A percentile compares a stretch with the other conserved stretches of the same genome.
Conservation (phyloP, 2,113 vertebrate species). For the Edolisoma coerulescens region DNA sequence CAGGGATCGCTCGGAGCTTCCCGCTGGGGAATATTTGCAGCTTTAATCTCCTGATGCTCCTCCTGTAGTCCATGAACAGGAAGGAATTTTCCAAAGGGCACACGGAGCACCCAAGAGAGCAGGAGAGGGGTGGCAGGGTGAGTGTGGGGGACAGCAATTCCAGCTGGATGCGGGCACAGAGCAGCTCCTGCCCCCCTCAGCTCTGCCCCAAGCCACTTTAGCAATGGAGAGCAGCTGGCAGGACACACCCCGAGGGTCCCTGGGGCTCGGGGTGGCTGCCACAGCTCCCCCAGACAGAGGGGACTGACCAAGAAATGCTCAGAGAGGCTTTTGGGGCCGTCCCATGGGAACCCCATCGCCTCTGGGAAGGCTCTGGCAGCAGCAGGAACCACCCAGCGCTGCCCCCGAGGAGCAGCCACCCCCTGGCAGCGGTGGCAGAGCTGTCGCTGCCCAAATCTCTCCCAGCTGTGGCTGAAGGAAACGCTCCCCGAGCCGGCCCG, state of each 20-base stretch:
- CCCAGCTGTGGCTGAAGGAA: slow-evolving; percentile 31
- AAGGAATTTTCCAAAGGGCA: not conserved
- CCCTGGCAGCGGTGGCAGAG: not conserved
- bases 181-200: not conserved
- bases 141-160: not conserved
- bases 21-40: not conserved
- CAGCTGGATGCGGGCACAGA: not conserved
- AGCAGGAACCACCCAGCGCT: not conserved
- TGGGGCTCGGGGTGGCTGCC: not conserved
- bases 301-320: not conserved
- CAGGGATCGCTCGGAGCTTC: not conserved
- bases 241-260: not conserved
- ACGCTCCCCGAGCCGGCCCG: not conserved
- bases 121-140: rapidly evolving
- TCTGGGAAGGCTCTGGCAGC: not conserved
- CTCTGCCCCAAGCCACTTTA: not conserved
- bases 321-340: not conserved
- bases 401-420: not conserved
- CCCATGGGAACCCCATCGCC: rapidly evolving
- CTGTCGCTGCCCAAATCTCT: not conserved
- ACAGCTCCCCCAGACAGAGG: not conserved
- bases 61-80: rapidly evolving
- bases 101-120: not conserved
- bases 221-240: not conserved
- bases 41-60: not conserved